Evolutionary conservation across 2,113 vertebrate species (phyloP), one percentile per base, ranked within the genome.

Genomic region (Nettapus auritus): DNA sequence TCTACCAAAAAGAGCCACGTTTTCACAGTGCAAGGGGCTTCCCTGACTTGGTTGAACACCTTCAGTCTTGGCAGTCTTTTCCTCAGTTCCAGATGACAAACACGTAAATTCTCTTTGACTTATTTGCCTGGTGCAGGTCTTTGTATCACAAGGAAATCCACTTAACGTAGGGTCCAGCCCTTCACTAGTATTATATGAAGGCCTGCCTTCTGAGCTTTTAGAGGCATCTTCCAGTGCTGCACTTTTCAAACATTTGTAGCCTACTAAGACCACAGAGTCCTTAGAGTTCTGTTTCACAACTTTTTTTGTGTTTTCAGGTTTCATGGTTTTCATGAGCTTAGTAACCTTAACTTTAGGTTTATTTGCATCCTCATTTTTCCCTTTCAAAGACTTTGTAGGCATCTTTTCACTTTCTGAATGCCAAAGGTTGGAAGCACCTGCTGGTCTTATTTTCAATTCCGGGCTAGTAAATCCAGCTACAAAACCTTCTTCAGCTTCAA

Each of bases 341-440:
- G 99, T 98, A 63, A 99, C 99, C 96, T 99, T 99, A 96, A 98
- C 98, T 98, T 99, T 99, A 94, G 98, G 98, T 97, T 99, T 99
- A 92, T 98, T 97, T 94, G 95, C 91, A 94, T 98, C 98, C 96
- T 98, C 98, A 86, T 95, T 97, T 94, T 98, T 98, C 88, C 97
- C 97, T 98, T 98, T 98, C 73, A 97, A 88, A 85, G 94, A 93
- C 90, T 98, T 98, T 96, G 96, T 95, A 76, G 97, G 97, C 19
- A 94, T 98, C 88, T 98, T 98, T 96, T 99, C 99, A 96, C 96
- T 97, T 95, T 98, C 98, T 92, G 98, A 97, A 94, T 98, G 97
- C 98, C 98, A 99, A 93, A 97, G 76, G 91, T 64, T 98, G 59
- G 98, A 98, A 86, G 97, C 63, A 90, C 97, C 82, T 83, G 96